phyloP scores from a whole-genome alignment of 2,113 vertebrate genomes.

The Ancistrus triradiatus region DNA sequence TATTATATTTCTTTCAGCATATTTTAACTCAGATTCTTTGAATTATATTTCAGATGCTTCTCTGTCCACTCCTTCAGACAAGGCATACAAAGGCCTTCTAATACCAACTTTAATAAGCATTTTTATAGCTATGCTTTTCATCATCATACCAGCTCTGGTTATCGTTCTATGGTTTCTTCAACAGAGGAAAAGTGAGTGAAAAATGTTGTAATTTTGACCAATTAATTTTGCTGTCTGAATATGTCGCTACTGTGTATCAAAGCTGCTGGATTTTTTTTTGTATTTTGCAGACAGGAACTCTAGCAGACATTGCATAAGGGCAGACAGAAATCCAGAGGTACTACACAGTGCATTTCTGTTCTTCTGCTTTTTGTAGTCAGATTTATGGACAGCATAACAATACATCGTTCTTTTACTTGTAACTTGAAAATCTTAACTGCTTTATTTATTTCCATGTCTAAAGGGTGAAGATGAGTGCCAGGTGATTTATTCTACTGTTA shows the following conservation, averaged over 20 bases:
- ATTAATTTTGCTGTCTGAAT: not conserved
- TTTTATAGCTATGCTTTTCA: not conserved
- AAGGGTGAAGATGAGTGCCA: conserved; percentile 7
- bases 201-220: not conserved
- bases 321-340: conserved; percentile 6
- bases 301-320: not conserved
- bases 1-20: too few species aligned
- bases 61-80: not conserved
- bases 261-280: not conserved
- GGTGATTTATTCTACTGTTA: conserved; percentile 48
- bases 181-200: not conserved
- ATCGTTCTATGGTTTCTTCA: not conserved
- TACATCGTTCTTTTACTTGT: not conserved
- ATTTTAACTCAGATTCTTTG: not conserved
- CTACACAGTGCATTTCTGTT: not conserved
- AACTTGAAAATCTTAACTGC: not conserved
- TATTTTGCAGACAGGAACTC: not conserved
- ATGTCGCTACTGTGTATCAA: not conserved
- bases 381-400: not conserved
- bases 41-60: conserved; percentile 4
- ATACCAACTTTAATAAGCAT: not conserved
- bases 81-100: not conserved
- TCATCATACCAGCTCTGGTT: not conserved
- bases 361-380: not conserved
- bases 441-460: not conserved